These are phyloP conservation scores for Aptenodytes forsteri DNA, from an alignment of 2,113 vertebrate genomes.

Conservation along the genomic window DNA sequence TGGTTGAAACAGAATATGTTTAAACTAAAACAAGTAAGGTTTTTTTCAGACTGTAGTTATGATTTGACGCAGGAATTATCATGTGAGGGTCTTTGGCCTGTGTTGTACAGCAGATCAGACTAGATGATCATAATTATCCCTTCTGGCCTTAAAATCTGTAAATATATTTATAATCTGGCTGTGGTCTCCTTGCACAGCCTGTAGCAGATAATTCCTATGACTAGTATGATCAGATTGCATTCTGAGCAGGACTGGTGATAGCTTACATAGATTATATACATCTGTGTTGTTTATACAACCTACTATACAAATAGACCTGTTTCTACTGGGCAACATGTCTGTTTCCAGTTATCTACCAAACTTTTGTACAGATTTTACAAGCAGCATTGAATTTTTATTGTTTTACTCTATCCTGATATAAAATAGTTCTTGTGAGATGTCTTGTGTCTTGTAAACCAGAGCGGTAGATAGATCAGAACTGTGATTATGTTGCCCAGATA, in stretches of 20 bases:
- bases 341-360: slow-evolving; percentile 20
- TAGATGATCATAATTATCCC: not conserved
- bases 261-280: not conserved
- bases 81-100: not conserved
- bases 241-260: not conserved
- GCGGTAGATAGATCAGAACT: not conserved
- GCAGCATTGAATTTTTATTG: not conserved
- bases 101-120: not conserved
- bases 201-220: not conserved
- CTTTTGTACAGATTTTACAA: slow-evolving; percentile 7
- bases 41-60: not conserved
- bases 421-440: not conserved
- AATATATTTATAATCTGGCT: not conserved
- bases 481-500: not conserved
- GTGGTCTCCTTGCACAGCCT: not conserved
- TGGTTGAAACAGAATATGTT: not conserved
- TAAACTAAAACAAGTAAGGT: not conserved
- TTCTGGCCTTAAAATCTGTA: not conserved
- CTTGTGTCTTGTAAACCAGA: slow-evolving; percentile 20
- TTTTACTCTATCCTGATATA: not conserved
- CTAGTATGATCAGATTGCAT: not conserved
- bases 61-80: not conserved
- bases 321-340: not conserved
- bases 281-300: not conserved
- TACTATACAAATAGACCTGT: not conserved